phyloP scores from a whole-genome alignment of 2,113 vertebrate species.

The Indicator maculatus region DNA sequence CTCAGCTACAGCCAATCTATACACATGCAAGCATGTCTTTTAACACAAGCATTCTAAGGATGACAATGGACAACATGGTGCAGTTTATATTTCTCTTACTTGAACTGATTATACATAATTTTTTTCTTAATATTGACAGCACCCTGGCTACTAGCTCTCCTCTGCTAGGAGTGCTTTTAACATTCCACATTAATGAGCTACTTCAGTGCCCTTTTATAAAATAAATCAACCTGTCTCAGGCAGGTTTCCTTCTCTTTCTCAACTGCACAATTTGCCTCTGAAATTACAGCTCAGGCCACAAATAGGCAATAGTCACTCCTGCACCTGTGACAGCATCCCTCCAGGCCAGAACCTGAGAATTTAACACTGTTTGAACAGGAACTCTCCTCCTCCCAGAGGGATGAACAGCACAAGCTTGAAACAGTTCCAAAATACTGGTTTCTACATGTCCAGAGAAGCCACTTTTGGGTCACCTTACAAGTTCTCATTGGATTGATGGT shows the following conservation, averaged over 20 bases:
- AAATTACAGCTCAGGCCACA: slow-evolving; percentile 5
- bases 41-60: not conserved
- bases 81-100: not conserved
- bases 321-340: slow-evolving; percentile 48
- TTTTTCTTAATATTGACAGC: not conserved
- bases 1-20: not conserved
- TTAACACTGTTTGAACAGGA: slow-evolving; percentile 17
- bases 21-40: not conserved
- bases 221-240: slow-evolving; percentile 15
- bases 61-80: not conserved
- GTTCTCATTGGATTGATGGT: not conserved
- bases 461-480: slow-evolving; percentile 8
- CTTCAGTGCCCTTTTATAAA: not conserved
- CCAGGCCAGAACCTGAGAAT: slow-evolving; percentile 24
- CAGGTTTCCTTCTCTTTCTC: slow-evolving; percentile 19
- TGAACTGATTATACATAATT: not conserved
- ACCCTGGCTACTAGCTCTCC: not conserved
- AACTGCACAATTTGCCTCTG: not conserved
- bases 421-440: not conserved
- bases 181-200: slow-evolving; percentile 7
- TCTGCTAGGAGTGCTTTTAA: slow-evolving; percentile 7
- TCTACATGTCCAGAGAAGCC: slow-evolving; percentile 9
- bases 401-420: slow-evolving; percentile 1
- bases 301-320: slow-evolving; percentile 1
- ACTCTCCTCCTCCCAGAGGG: not conserved